These are phyloP conservation scores for Mormyrus proboscirostris DNA, from an alignment of 2,797 vertebrate genomes.

Conservation along the genomic window DNA sequence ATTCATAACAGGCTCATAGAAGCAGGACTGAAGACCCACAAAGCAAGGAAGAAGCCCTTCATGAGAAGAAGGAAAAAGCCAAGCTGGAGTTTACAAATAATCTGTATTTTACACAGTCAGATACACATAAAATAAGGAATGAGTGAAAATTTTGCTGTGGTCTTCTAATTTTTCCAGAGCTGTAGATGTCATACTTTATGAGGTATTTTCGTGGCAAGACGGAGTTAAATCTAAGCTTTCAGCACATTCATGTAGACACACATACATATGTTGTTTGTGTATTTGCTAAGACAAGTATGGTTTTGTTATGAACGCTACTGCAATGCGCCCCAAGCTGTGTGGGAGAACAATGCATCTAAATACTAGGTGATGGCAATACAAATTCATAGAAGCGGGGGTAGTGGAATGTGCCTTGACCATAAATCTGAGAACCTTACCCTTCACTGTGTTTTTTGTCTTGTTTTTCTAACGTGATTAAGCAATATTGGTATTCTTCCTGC, in stretches of 20 bases:
- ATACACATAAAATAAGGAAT: not conserved
- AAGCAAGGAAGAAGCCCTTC: not conserved
- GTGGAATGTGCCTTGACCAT: constrained; percentile 39
- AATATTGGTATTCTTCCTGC: constrained; percentile 12
- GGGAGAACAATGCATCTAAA: not conserved
- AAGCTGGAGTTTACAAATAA: not conserved
- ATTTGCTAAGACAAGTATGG: not conserved
- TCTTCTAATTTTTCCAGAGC: not conserved
- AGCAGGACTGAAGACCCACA: not conserved
- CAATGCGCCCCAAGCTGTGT: not conserved
- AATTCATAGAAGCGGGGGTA: not conserved
- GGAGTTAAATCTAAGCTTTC: not conserved
- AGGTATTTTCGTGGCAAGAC: not conserved
- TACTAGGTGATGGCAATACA: not conserved
- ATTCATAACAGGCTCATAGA: not conserved
- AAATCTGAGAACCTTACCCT: constrained; percentile 63
- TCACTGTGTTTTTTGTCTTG: constrained; percentile 29
- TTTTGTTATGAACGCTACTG: not conserved
- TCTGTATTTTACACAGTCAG: not conserved
- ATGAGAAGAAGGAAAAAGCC: not conserved
- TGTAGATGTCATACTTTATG: not conserved
- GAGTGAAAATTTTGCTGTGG: not conserved
- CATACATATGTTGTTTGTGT: not conserved
- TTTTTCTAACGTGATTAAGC: constrained; percentile 20
- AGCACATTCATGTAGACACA: not conserved